A percentile compares a stretch with the other conserved stretches of the same genome.
phyloP scores from a whole-genome alignment of 2,888 invertebrate genomes.

The Eupsilia transversa region DNA sequence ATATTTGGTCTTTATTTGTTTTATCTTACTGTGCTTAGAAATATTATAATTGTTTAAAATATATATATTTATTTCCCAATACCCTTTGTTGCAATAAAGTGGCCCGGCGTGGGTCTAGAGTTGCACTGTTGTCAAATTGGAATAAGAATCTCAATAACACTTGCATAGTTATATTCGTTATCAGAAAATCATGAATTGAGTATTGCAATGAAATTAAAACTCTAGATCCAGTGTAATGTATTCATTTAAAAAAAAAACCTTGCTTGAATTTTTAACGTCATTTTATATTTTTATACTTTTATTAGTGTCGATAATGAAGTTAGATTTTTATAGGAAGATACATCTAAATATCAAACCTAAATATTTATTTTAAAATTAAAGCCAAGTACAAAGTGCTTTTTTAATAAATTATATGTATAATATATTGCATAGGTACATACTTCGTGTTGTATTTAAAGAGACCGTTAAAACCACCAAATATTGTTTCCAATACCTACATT shows the following conservation, averaged over 20 bases:
- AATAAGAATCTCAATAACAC: constrained; percentile 60
- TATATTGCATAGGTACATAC: constrained; percentile 78
- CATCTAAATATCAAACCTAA: constrained; percentile 47
- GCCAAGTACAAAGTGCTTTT: constrained; percentile 89
- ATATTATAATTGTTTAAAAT: constrained; percentile 16
- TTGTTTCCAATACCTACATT: constrained; percentile 89
- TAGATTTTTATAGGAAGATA: constrained; percentile 45
- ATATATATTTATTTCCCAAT: constrained; percentile 6
- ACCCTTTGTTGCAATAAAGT: constrained; percentile 16
- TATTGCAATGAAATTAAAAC: constrained; percentile 24
- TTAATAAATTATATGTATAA: constrained; percentile 77
- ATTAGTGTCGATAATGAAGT: constrained; percentile 45
- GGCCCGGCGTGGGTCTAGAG: constrained; percentile 26
- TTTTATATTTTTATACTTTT: constrained; percentile 64
- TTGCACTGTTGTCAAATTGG: constrained; percentile 24
- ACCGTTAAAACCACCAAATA: constrained; percentile 88
- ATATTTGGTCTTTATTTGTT: constrained; percentile 40
- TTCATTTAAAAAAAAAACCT: constrained; percentile 22
- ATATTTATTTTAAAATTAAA: constrained; percentile 73
- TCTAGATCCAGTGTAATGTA: constrained; percentile 36
- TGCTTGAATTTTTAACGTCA: constrained; percentile 48
- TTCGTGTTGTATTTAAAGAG: constrained; percentile 82
- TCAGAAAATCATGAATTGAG: constrained; percentile 16
- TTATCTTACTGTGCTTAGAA: constrained; percentile 28
- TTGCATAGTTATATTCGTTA: constrained; percentile 16